These are phyloP conservation scores for Linyphia triangularis DNA, from an alignment of 2,888 invertebrate species.

Conservation along the genomic window DNA sequence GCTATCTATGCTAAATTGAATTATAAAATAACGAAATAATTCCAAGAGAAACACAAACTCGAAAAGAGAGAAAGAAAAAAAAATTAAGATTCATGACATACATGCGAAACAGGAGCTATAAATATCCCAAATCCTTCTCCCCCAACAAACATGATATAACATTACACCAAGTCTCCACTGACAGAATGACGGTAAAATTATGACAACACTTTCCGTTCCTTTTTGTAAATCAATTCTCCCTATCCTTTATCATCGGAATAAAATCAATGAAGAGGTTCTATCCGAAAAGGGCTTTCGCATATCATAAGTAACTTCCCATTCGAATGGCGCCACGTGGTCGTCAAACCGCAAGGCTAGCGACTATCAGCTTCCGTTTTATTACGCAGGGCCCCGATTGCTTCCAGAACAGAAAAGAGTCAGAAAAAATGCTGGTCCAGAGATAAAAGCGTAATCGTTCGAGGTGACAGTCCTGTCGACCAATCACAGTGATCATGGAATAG, in stretches of 20 bases:
- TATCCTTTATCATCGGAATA: conserved; percentile 23
- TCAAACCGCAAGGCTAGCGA: conserved; percentile 4
- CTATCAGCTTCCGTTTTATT: conserved; percentile 28
- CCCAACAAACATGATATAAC: not conserved
- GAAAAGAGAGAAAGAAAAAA: not conserved
- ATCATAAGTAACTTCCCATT: conserved; percentile 14
- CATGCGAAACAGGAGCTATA: not conserved
- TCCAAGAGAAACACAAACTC: not conserved
- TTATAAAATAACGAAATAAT: not conserved
- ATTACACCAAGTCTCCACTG: not conserved
- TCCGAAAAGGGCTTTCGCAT: conserved; percentile 35
- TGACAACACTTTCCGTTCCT: conserved; percentile 11
- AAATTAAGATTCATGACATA: not conserved
- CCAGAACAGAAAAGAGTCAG: not conserved
- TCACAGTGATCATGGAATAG: not conserved
- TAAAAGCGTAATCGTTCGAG: not conserved
- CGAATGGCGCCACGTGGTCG: conserved; percentile 22
- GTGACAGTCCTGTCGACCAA: conserved; percentile 13
- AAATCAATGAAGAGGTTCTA: conserved; percentile 42
- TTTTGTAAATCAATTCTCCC: conserved; percentile 18
- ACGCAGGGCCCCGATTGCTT: conserved; percentile 3
- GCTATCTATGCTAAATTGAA: not conserved
- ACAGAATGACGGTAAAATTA: conserved; percentile 18
- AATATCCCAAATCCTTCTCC: no score
- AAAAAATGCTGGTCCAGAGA: not conserved